These are phyloP conservation scores for Lepilemur septentrionalis DNA, from an alignment of 2,797 vertebrate species.

Conservation along the genomic window DNA sequence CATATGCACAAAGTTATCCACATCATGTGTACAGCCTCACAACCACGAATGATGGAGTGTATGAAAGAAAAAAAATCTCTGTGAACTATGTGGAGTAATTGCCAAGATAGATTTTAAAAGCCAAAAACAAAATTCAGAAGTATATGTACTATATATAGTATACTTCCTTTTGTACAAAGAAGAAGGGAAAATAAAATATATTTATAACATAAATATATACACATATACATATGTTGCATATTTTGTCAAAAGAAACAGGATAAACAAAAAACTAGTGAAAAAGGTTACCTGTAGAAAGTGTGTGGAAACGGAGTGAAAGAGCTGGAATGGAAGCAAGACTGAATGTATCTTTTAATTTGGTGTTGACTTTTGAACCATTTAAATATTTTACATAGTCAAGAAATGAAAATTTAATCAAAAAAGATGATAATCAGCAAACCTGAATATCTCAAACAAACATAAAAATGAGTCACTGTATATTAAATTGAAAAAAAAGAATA, in stretches of 20 bases:
- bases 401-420: constrained; percentile 10
- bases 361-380: constrained; percentile 20
- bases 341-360: neutral
- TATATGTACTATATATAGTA: neutral
- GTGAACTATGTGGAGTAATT: neutral
- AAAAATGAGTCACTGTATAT: neutral
- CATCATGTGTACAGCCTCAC: neutral
- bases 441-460: constrained; percentile 40
- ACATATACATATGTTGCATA: neutral
- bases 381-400: neutral
- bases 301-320: neutral
- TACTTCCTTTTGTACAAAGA: constrained; percentile 5
- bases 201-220: neutral
- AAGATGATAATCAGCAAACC: neutral
- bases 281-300: neutral
- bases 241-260: constrained; percentile 16
- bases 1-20: neutral
- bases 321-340: neutral
- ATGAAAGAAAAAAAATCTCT: neutral
- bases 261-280: neutral
- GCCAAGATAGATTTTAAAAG: neutral
- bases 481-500: constrained; percentile 27
- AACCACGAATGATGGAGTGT: neutral
- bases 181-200: neutral
- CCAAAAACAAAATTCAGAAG: neutral